Evolutionary conservation across 1,140 invertebrate genomes (phyloP), one percentile per base, ranked within the genome.

Genomic region (Drosophila sp.): DNA sequence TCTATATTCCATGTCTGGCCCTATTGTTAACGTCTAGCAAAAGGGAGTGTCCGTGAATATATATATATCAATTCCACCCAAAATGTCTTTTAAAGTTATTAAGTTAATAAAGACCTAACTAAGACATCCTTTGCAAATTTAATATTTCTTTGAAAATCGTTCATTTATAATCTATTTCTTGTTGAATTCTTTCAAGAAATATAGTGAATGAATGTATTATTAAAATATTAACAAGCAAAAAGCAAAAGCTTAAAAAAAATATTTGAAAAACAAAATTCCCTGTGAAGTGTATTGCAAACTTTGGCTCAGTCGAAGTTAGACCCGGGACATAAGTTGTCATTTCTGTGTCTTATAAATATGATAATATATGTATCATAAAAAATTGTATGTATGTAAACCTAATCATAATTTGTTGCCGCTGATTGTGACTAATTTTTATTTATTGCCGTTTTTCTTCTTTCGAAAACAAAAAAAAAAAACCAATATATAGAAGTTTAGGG

Each of bases 361-460:
- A 4, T n/a, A n/a, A 41, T 50, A n/a, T 50, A 50, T 55, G 17
- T 65, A 69, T 56, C 66, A 76, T 69, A 64, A 67, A 71, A 82
- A 73, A 38, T 84, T 54, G 63, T 50, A 84, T 84, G 72, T 84
- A 80, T 83, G 81, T 72, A 68, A 60, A 82, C 25, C 57, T 70
- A 70, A 70, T 47, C 61, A 74, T 74, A 69, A 64, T 70, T 60
- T 61, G 66, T 60, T 65, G 50, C 67, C 65, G 67, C 72, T 79
- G 65, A 71, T 84, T 87, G 84, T 87, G 80, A 87, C 84, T 87
- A 87, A 87, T 87, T 57, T 50, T 50, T 50, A 27, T 50, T 50
- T 50, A 50, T 50, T 27, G 23, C 25, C 23, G 44, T 50, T 50
- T 10, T 10, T 23, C 23, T 87, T 76, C 41, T 79, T 86, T 64